Evolutionary conservation across 1,140 invertebrate genomes (phyloP).

Genomic region (Macrosteles quadrilineatus): DNA sequence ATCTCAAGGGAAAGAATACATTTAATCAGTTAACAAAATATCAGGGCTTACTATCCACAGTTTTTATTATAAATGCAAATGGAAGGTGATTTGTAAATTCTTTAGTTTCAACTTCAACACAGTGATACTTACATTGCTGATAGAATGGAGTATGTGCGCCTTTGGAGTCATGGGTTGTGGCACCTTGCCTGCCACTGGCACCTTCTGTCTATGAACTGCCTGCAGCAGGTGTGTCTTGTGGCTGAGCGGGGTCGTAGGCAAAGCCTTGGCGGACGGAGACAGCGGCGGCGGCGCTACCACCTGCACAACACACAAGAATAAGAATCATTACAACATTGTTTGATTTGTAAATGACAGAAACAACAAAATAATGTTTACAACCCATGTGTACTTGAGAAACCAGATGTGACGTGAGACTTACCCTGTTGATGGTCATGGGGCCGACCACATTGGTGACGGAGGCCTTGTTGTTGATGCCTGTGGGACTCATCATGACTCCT

Average conservation of each 20-base stretch:
- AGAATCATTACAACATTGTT: background rate
- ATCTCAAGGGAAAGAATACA: background rate
- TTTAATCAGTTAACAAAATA: background rate
- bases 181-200: conserved; percentile 35
- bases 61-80: no score
- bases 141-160: conserved; percentile 41
- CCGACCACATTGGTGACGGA: conserved; percentile 29
- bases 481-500: conserved; percentile 10
- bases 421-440: conserved; percentile 28
- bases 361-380: no score
- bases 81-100: no score
- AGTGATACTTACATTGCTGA: conserved; percentile 42
- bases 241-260: conserved; percentile 45
- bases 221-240: conserved; percentile 55
- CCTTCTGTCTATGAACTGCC: conserved; percentile 45
- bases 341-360: background rate
- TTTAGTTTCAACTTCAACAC: no score
- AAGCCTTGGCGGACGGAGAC: conserved; percentile 17
- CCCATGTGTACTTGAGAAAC: no score
- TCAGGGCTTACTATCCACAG: no score
- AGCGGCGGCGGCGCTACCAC: conserved; percentile 27
- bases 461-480: conserved; percentile 30
- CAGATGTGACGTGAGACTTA: no score
- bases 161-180: conserved; percentile 41
- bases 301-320: background rate